Percentiles rank a stretch among this genome's conserved stretches.
phyloP scores from a whole-genome alignment of 2,888 invertebrate genomes.

The Stratiomys singularior region DNA sequence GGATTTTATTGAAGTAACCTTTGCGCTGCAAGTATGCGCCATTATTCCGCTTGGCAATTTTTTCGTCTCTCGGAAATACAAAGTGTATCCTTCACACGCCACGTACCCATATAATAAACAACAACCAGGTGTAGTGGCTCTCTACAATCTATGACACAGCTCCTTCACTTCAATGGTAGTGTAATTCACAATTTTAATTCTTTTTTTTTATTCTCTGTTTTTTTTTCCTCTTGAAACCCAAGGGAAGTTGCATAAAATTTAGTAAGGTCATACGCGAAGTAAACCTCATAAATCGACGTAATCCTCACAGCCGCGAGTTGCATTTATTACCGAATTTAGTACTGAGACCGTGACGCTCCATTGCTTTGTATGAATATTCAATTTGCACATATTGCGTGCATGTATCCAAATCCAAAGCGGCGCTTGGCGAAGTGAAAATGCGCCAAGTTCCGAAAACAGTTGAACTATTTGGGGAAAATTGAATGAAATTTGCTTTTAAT shows the following conservation, averaged over 20 bases:
- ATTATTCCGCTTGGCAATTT: neutral
- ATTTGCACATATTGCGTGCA: neutral
- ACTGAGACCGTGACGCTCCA: constrained; percentile 1
- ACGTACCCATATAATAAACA: neutral
- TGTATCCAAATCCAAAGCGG: neutral
- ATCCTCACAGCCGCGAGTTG: neutral
- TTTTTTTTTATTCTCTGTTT: neutral
- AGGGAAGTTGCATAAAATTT: neutral
- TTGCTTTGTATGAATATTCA: neutral
- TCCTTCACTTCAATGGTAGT: neutral
- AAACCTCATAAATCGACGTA: neutral
- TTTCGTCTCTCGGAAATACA: neutral
- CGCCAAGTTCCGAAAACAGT: constrained; percentile 12
- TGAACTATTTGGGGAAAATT: neutral
- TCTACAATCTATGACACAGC: neutral
- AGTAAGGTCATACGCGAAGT: neutral
- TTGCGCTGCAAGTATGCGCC: neutral
- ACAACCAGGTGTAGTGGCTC: neutral
- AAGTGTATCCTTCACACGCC: constrained; percentile 19
- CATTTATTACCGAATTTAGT: neutral
- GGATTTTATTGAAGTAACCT: constrained; percentile 18
- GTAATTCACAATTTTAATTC: too few relatives aligned
- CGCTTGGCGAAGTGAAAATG: too few relatives aligned
- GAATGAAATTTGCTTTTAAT: constrained; percentile 5
- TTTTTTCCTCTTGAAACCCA: neutral